phyloP scores from a whole-genome alignment of 2,113 vertebrate genomes.

The Phrynocephalus versicolor region DNA sequence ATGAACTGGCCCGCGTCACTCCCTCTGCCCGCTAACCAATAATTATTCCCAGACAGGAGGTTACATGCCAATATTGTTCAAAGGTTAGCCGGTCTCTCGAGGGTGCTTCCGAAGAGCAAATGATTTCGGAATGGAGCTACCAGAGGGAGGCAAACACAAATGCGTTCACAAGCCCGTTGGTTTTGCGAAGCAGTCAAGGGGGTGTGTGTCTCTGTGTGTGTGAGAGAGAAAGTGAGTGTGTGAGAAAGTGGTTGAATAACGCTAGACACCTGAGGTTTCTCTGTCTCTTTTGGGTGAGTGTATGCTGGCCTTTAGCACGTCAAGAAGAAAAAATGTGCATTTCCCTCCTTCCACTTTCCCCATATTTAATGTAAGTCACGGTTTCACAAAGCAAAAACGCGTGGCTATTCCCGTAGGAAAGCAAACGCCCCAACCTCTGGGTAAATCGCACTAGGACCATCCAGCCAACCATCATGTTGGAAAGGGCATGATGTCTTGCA shows the following conservation, averaged over 20 bases:
- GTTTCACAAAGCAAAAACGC: neutral
- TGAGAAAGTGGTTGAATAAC: neutral
- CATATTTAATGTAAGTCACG: neutral
- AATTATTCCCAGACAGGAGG: constrained; percentile 41
- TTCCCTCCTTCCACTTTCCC: neutral
- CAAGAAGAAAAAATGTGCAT: neutral
- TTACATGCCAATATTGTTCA: constrained; percentile 40
- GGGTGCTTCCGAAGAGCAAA: constrained; percentile 41
- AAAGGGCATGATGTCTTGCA: neutral
- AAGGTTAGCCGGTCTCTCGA: constrained; percentile 55
- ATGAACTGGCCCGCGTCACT: constrained; percentile 18
- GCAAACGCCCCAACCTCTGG: neutral
- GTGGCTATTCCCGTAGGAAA: neutral
- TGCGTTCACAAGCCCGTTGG: neutral
- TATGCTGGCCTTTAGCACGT: neutral
- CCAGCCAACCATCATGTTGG: neutral
- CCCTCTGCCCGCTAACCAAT: neutral
- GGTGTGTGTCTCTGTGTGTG: neutral
- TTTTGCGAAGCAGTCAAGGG: neutral
- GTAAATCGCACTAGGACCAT: neutral
- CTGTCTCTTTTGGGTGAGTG: neutral
- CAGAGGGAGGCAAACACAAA: neutral
- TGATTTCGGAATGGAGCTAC: constrained; percentile 10
- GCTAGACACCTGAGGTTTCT: neutral
- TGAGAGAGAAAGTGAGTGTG: neutral